These are phyloP conservation scores for Fregetta grallaria DNA, from an alignment of 2,113 vertebrate genomes.

Conservation along the genomic window DNA sequence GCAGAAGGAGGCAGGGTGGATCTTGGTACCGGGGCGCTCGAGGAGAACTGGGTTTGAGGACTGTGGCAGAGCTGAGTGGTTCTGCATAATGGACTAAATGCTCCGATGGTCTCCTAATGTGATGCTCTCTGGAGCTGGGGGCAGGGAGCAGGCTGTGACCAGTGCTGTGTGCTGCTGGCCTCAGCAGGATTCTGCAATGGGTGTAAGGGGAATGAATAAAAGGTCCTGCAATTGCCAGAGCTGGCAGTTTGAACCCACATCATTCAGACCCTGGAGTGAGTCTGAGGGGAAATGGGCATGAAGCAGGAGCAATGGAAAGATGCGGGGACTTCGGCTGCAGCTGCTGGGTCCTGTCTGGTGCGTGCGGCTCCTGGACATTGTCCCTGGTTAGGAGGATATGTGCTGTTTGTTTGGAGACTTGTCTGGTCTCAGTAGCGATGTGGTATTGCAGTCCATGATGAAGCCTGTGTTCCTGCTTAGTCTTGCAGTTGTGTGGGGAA, in stretches of 20 bases:
- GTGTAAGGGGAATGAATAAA: slow-evolving; percentile 46
- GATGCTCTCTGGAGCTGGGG: neutral
- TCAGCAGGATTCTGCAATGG: neutral
- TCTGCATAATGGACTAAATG: neutral
- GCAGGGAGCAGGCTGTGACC: slow-evolving; percentile 8
- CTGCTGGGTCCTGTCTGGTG: neutral
- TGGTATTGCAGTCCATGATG: neutral
- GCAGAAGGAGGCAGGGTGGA: neutral
- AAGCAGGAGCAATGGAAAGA: neutral
- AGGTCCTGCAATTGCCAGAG: neutral
- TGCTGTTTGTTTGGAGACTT: neutral
- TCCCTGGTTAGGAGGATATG: neutral
- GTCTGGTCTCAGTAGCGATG: neutral
- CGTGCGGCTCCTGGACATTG: neutral
- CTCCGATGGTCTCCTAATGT: neutral
- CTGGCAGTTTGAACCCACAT: neutral
- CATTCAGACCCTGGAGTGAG: neutral
- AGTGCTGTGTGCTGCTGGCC: neutral
- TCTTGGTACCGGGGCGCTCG: accelerated
- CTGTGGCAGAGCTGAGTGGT: neutral
- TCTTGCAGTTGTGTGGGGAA: neutral
- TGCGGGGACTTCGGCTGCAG: neutral
- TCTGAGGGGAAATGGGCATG: neutral
- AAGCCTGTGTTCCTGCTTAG: neutral
- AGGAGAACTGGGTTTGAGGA: neutral